These are phyloP conservation scores for Nothocercus julius DNA, from an alignment of 2,113 vertebrate genomes.

Conservation along the genomic window DNA sequence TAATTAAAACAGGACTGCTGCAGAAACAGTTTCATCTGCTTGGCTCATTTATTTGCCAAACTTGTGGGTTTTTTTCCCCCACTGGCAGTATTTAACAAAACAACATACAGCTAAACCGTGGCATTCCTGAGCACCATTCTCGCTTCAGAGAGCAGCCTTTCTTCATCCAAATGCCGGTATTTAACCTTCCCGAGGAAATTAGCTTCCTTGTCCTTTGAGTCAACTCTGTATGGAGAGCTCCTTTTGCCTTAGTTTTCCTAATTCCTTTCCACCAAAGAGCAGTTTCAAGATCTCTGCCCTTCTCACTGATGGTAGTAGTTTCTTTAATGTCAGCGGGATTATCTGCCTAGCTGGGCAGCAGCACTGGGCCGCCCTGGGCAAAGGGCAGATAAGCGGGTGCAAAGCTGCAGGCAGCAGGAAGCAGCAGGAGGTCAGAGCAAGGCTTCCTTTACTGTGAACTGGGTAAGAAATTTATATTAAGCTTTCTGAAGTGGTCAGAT, in stretches of 20 bases:
- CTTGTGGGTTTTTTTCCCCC: neutral
- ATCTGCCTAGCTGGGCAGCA: neutral
- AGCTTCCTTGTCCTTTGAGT: neutral
- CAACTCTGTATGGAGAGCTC: neutral
- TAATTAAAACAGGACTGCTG: neutral
- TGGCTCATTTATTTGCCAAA: neutral
- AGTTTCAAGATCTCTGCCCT: neutral
- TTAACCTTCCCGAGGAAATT: neutral
- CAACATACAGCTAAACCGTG: neutral
- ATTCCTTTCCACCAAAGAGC: neutral
- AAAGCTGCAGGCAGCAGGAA: neutral
- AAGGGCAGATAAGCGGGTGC: neutral
- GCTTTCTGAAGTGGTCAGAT: neutral
- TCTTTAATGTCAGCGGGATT: neutral
- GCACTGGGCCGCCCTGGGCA: neutral
- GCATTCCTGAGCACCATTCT: neutral
- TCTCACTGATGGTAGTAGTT: neutral
- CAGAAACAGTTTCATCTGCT: neutral
- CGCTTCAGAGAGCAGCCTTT: neutral
- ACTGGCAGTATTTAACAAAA: neutral
- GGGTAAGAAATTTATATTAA: neutral
- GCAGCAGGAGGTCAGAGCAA: neutral
- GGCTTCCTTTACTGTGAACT: neutral
- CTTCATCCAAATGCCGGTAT: neutral
- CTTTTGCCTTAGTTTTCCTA: neutral